These are phyloP conservation scores for Lagenorhynchus albirostris DNA, from an alignment of 2,113 vertebrate species.

Conservation along the genomic window DNA sequence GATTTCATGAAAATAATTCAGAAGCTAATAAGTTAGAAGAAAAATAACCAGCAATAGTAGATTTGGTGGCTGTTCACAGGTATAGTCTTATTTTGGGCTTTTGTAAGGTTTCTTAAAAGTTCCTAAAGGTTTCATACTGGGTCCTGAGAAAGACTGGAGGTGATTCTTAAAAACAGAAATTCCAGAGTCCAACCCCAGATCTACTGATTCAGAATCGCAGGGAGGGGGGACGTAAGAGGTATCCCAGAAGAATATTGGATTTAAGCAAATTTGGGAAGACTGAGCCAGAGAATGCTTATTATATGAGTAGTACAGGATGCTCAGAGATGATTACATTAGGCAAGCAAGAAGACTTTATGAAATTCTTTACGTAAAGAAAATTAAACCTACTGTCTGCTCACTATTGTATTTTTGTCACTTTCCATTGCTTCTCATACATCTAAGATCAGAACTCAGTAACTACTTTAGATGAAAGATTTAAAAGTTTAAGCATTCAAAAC, in stretches of 20 bases:
- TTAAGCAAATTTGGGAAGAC: constrained; percentile 18
- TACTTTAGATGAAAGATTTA: constrained; percentile 53
- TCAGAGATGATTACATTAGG: background rate
- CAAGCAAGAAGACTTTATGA: background rate
- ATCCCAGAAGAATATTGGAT: background rate
- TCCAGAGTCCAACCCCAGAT: background rate
- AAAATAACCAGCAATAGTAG: background rate
- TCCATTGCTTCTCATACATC: background rate
- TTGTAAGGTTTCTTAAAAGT: background rate
- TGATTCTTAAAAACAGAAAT: constrained; percentile 28
- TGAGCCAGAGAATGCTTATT: background rate
- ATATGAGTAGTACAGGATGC: background rate
- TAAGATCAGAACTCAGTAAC: constrained; percentile 47
- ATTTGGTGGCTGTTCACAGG: background rate
- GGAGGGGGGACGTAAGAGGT: background rate
- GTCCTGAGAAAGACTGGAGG: background rate
- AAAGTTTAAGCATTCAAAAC: constrained; percentile 37
- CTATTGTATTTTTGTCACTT: background rate
- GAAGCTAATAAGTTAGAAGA: background rate
- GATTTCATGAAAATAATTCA: background rate
- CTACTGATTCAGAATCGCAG: background rate
- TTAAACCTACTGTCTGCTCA: background rate
- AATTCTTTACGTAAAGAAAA: background rate
- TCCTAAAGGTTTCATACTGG: background rate
- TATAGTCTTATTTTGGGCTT: background rate